Evolutionary conservation across 2,797 vertebrate species (phyloP), one percentile per base, ranked within the genome.

Genomic region (Danionella dracula): DNA sequence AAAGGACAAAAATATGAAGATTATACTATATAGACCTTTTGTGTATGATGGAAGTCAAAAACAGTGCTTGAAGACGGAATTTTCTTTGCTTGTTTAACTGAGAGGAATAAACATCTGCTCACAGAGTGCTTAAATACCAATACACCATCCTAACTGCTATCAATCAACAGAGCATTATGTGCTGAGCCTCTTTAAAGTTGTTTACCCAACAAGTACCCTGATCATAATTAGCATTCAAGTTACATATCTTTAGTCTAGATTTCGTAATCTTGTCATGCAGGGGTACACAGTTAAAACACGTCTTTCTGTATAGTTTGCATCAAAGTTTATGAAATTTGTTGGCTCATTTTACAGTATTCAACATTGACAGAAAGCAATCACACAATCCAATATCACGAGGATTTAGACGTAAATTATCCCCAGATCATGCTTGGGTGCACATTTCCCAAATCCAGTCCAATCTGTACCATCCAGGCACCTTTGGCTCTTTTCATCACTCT

Each of bases 401-500:
- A n/a, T n/a, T n/a, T n/a, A n/a, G n/a, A n/a, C n/a, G n/a, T 27
- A 44, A 32, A 58, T 44, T 44, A 58, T 5, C 16, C 11, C 40
- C 17, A 34, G 32, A 42, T 58, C 55, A 58, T 32, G 55, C 55
- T 44, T 32, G 23, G 40, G 44, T 32, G 27, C 55, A 58, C 55
- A 32, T 38, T 44, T 42, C 32, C 5, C 16, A 44, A 58, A 58
- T 45, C 40, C 40, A 31, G 1, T 32, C 23, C 38, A 45, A 58
- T 44, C 34, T 32, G 16, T 46, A 60, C 57, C 55, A 58, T 31
- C 12, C 1, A 31, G 55, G 29, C 40, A 58, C 42, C 42, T 60
- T 60, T 60, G 57, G 57, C 31, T 59, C 56, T 45, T 34, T 59
- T 59, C 56, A 60, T 35, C 31, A 48, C 35, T 35, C 44, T 48